Percentiles rank a stretch among this genome's conserved stretches.
phyloP scores from a whole-genome alignment of 1,140 invertebrate species.

The Adoxophyes honmai region DNA sequence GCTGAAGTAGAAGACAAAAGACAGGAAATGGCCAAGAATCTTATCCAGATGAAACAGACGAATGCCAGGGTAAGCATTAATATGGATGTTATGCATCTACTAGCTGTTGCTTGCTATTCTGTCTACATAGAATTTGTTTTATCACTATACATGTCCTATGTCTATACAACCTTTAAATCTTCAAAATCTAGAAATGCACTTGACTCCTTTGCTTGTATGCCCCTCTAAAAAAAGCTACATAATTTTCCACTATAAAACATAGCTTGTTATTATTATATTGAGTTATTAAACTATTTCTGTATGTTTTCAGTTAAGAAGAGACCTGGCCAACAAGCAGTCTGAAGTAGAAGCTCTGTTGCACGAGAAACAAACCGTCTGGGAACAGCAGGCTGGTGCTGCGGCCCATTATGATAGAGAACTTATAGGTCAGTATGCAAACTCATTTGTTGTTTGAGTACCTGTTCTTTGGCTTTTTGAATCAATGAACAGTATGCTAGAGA shows the following conservation, averaged over 20 bases:
- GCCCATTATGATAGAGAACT: slow-evolving; percentile 60
- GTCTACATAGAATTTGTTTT: too few species aligned
- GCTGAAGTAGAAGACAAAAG: slow-evolving; percentile 75
- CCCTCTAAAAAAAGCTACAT: too few species aligned
- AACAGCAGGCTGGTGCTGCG: slow-evolving; percentile 52
- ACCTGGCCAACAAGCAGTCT: slow-evolving; percentile 57
- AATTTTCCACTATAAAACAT: too few species aligned
- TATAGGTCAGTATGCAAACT: slow-evolving; percentile 35
- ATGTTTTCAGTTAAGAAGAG: slow-evolving; percentile 48
- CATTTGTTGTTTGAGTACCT: background rate
- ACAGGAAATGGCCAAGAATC: slow-evolving; percentile 72
- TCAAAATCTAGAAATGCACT: too few species aligned
- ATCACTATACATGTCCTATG: too few species aligned
- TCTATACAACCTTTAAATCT: too few species aligned
- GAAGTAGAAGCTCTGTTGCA: slow-evolving; percentile 57
- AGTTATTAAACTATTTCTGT: background rate
- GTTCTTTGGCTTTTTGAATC: too few species aligned
- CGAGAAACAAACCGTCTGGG: slow-evolving; percentile 64
- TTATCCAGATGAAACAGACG: slow-evolving; percentile 73
- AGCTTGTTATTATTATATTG: too few species aligned
- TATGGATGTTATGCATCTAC: too few species aligned
- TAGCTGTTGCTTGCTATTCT: too few species aligned
- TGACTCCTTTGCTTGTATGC: too few species aligned
- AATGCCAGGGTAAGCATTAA: slow-evolving; percentile 57
- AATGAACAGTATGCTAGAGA: too few species aligned